Evolutionary conservation across 1,140 invertebrate genomes (phyloP), one percentile per base, ranked within the genome.

Genomic region (Bombus pyrosoma): DNA sequence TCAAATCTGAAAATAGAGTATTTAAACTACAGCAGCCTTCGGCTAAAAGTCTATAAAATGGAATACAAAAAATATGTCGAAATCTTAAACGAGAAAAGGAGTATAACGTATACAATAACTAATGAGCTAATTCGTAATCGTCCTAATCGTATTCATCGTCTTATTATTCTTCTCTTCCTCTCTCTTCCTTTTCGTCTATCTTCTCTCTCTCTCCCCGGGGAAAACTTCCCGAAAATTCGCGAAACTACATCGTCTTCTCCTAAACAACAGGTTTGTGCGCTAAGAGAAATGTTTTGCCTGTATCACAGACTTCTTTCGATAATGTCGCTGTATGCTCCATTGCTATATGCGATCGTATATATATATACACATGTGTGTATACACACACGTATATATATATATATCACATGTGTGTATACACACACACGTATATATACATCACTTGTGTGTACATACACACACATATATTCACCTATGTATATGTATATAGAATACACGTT

Each of bases 1-100:
- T 68, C 83, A 75, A 68, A 80, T 89, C 64, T 57, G 82, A 86
- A 88, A 87, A 89, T 83, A 90, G 79, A 89, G 72, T 89, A 90
- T 90, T 87, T 89, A 59, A 41, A 34, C 53, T 87, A 81, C 53
- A 83, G 64, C 53, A 73, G 78, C 59, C 68, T 73, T 25, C 53
- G 59, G 57, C 81, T 68, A 88, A 66, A 88, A 86, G 79, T 59
- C 59, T 87, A 86, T 90, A 53, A 84, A 90, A 83, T 62, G 73
- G 83, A 80, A 87, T 69, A 74, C 68, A 72, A 75, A 89, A 89
- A 79, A 47, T 87, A 86, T 66, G 25, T 82, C 66, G 39, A 72
- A 90, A 81, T 77, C 59, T 86, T 78, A 81, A 88, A 90, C 75
- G 43, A 81, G 43, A 87, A 89, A 85, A 87, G 72, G n/a, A 76